Evolutionary conservation across 2,888 invertebrate genomes (phyloP).

Genomic region (Eumacrocentrus americanus): DNA sequence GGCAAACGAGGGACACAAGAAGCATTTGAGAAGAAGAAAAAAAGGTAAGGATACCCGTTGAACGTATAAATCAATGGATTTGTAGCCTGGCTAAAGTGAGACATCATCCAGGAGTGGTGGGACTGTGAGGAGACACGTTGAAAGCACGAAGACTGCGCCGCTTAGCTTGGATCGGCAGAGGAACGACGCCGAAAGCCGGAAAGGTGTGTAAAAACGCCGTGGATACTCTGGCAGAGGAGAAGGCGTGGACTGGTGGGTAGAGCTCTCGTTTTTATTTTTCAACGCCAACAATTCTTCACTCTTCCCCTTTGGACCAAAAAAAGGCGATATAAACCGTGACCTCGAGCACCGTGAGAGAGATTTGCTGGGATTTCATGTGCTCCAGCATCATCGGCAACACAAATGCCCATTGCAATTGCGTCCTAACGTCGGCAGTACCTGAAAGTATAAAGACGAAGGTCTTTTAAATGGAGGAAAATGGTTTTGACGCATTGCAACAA

Average conservation of each 20-base stretch:
- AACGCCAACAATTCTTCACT: slow-evolving; percentile 16
- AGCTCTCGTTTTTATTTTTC: slow-evolving; percentile 24
- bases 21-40: slow-evolving; percentile 6
- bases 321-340: background rate
- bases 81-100: slow-evolving; percentile 33
- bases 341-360: background rate
- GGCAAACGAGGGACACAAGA: slow-evolving; percentile 21
- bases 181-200: slow-evolving; percentile 25
- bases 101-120: slow-evolving; percentile 31
- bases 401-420: no score
- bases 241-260: slow-evolving; percentile 25
- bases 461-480: no score
- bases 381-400: no score
- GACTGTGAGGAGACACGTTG: background rate
- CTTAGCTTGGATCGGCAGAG: background rate
- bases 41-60: slow-evolving; percentile 16
- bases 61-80: slow-evolving; percentile 36
- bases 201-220: slow-evolving; percentile 38
- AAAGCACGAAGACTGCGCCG: background rate
- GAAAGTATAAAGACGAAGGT: no score
- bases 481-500: no score
- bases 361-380: background rate
- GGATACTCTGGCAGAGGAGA: slow-evolving; percentile 32
- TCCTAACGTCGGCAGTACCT: no score
- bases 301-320: background rate